These are phyloP conservation scores for Glomeris maerens DNA, from an alignment of 1,140 invertebrate species.

Conservation along the genomic window DNA sequence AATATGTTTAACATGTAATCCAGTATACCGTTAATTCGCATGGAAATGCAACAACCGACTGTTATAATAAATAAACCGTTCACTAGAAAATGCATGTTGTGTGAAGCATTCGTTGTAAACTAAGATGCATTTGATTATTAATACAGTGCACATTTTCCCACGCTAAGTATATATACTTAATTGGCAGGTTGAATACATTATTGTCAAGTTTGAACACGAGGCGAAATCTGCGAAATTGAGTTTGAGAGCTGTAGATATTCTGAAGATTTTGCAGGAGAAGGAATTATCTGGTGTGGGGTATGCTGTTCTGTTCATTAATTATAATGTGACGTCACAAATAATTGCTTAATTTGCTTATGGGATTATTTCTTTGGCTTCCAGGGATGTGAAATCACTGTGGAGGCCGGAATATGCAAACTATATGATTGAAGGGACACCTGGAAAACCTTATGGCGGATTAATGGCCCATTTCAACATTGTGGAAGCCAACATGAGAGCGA, in stretches of 20 bases:
- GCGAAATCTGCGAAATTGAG: conserved; percentile 67
- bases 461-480: conserved; percentile 95
- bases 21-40: too few species aligned
- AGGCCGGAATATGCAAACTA: conserved; percentile 95
- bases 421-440: conserved; percentile 99
- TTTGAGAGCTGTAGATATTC: conserved; percentile 61
- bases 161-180: too few species aligned
- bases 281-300: conserved; percentile 63
- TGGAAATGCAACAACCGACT: too few species aligned
- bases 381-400: conserved; percentile 76
- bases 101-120: too few species aligned
- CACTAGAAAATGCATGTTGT: too few species aligned
- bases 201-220: conserved; percentile 87
- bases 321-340: conserved; percentile 3
- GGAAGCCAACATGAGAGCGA: conserved; percentile 88
- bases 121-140: too few species aligned
- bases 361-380: conserved; percentile 26
- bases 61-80: too few species aligned
- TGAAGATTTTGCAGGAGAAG: conserved; percentile 55
- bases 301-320: conserved; percentile 27
- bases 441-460: conserved; percentile 81
- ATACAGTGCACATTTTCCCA: too few species aligned
- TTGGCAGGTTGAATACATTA: conserved; percentile 66
- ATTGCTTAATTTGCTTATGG: neutral
- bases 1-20: too few species aligned